Evolutionary conservation across 2,113 vertebrate species (phyloP).

Genomic region (Monopterus albus): DNA sequence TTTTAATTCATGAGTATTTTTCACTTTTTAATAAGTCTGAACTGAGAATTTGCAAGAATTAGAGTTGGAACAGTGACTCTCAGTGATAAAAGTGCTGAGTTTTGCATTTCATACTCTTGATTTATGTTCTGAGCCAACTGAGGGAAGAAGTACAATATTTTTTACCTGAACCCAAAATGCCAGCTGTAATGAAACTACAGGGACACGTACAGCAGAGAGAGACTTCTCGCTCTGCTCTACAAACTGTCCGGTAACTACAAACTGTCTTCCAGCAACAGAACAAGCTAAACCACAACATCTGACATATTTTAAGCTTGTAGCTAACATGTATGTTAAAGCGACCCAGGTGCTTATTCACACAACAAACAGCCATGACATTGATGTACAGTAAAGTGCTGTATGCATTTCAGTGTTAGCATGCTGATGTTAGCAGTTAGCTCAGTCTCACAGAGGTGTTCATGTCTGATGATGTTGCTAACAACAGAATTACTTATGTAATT

Average conservation of each 20-base stretch:
- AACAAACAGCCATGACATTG: too few relatives aligned
- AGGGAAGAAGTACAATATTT: background rate
- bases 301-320: too few relatives aligned
- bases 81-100: slow-evolving; percentile 23
- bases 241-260: background rate
- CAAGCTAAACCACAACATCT: too few relatives aligned
- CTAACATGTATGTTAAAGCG: too few relatives aligned
- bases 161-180: slow-evolving; percentile 39
- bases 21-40: background rate
- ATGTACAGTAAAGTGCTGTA: too few relatives aligned
- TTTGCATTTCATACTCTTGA: slow-evolving; percentile 16
- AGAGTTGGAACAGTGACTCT: slow-evolving; percentile 1
- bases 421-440: too few relatives aligned
- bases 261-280: background rate
- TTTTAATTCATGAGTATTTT: background rate
- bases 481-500: too few relatives aligned
- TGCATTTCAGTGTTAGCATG: too few relatives aligned
- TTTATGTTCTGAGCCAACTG: slow-evolving; percentile 23
- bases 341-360: too few relatives aligned
- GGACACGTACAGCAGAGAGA: background rate
- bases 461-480: too few relatives aligned
- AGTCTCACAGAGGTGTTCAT: too few relatives aligned
- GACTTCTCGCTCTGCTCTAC: slow-evolving; percentile 1
- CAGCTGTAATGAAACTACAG: slow-evolving; percentile 31
- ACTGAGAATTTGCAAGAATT: background rate